These are phyloP conservation scores for Drosophila testacea DNA, from an alignment of 2,888 invertebrate genomes.

Conservation along the genomic window DNA sequence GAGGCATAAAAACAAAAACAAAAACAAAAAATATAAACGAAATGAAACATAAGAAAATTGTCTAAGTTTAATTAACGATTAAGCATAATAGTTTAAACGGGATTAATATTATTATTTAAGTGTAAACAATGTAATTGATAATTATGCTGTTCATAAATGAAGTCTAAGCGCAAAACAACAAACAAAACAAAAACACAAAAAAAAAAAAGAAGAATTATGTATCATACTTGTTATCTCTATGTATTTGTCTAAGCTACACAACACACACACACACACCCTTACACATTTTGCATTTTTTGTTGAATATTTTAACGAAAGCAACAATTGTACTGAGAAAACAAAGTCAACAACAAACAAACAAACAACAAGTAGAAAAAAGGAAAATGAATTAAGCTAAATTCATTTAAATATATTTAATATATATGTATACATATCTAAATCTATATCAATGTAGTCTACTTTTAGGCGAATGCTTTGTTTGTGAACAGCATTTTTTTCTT, in stretches of 20 bases:
- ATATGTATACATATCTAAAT: background rate
- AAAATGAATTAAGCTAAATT: constrained; percentile 17
- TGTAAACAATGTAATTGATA: constrained; percentile 29
- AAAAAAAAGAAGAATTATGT: constrained; percentile 16
- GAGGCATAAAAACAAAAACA: constrained; percentile 59
- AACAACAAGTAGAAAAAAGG: constrained; percentile 17
- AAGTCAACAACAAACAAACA: constrained; percentile 40
- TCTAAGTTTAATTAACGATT: constrained; percentile 16
- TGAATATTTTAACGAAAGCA: constrained; percentile 2
- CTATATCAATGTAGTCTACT: constrained; percentile 19
- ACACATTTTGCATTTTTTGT: constrained; percentile 10
- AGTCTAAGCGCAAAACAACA: constrained; percentile 57
- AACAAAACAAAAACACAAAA: background rate
- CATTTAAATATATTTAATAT: constrained; percentile 1
- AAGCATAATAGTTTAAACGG: background rate
- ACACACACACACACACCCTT: constrained; percentile 2
- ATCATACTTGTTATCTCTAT: constrained; percentile 29
- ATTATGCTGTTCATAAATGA: constrained; percentile 80
- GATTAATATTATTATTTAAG: constrained; percentile 30
- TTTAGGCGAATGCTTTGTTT: constrained; percentile 61
- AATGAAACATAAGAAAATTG: constrained; percentile 27
- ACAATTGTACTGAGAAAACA: constrained; percentile 21
- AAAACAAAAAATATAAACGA: constrained; percentile 22
- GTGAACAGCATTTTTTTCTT: constrained; percentile 62
- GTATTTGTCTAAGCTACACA: constrained; percentile 15